A percentile compares a stretch with the other conserved stretches of the same genome.
Conservation (phyloP, 1,140 invertebrate species). For the Heterodera schachtii region DNA sequence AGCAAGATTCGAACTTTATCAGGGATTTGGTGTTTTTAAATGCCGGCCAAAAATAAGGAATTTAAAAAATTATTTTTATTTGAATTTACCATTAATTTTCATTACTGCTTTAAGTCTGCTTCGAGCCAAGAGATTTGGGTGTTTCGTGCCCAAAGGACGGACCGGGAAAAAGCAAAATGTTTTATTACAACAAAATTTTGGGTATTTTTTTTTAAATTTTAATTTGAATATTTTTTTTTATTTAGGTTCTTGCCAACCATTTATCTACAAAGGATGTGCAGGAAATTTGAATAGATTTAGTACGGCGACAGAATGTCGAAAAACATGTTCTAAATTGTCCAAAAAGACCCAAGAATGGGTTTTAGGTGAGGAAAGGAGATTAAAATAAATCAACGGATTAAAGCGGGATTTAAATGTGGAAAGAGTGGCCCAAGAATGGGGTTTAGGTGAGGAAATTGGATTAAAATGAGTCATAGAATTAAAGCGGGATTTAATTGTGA, state of each 20-base stretch:
- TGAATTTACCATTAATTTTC: not conserved
- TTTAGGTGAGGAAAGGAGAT: not conserved
- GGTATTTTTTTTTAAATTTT: not conserved
- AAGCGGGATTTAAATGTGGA: not conserved
- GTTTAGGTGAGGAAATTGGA: not conserved
- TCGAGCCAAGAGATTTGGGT: slow-evolving; percentile 19
- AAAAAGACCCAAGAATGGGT: slow-evolving; percentile 17
- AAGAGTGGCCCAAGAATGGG: slow-evolving; percentile 13
- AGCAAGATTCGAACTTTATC: no score
- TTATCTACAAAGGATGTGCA: slow-evolving; percentile 24
- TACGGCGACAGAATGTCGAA: slow-evolving; percentile 32
- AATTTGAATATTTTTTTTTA: not conserved
- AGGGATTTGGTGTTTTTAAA: no score
- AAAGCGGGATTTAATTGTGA: not conserved
- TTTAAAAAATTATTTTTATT: no score
- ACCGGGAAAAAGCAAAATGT: not conserved
- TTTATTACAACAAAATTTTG: slow-evolving; percentile 30
- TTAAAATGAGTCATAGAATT: no score
- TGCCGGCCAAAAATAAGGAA: no score
- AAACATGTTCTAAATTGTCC: slow-evolving; percentile 26
- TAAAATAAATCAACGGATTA: not conserved
- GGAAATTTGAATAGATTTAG: slow-evolving; percentile 42
- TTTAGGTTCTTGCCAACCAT: slow-evolving; percentile 28
- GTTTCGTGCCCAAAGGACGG: slow-evolving; percentile 6
- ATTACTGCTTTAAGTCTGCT: slow-evolving; percentile 1